Base-by-base conservation (phyloP, 2,797 vertebrate genomes). In the Synaphobranchus kaupii region DNA sequence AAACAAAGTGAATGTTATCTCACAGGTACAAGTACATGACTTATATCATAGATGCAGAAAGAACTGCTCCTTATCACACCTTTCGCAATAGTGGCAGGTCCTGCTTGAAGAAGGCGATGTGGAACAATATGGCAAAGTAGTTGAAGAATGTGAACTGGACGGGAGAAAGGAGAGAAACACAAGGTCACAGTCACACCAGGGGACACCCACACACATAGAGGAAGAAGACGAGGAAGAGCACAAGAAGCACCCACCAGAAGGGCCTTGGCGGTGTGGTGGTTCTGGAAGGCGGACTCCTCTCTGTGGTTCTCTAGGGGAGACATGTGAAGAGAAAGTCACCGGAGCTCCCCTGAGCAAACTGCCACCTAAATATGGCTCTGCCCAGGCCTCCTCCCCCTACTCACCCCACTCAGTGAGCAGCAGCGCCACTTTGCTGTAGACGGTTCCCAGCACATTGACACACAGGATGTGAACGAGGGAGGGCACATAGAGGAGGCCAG, bases 141-240 rank as follows among this genome's bases (percentile, higher is more conserved):
- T 97, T 97, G 91, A 97, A 96, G 94, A 97, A 97, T 58, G 95
- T 96, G 90, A 97, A 97, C 97, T 97, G 88, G 15, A 85, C 83
- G 39, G 81, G 78, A 81, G 71, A 87, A 56, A 85, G 50, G 54
- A 85, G 78, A 84, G 13, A 73, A 22, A 28, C 15, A 68, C 22
- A 50, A 22, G 48, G 25, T 52, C 39, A 73, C 84, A 52, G 60
- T 22, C 10, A 73, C 47, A 31, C 20, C 76, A 48, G 76, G 20
- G 39, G 39, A 80, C 34, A 22, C 76, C 76, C 0, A 8, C 6
- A 25, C 4, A 80, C 8, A 73, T 54, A 84, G 48, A 68, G 12
- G 15, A 25, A 84, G 81, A 47, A 28, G 47, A 13, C 2, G 68
- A 54, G 47, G 25, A 56, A 6, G 48, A 58, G 81, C 15, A 68